Conservation (phyloP, 1,140 invertebrate species). For the Antheraea pernyi region DNA sequence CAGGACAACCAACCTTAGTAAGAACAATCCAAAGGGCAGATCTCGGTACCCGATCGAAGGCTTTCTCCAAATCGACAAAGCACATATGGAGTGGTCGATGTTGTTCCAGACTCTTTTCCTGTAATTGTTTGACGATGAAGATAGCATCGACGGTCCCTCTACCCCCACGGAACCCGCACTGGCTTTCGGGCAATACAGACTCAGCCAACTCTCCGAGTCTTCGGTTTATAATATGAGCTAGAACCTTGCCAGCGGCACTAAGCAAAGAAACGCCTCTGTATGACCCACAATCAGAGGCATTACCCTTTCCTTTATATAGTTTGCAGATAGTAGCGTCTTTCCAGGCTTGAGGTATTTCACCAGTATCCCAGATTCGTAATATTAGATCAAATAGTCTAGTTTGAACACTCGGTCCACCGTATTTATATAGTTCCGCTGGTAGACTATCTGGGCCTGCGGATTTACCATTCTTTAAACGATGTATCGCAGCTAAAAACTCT, state of each 20-base stretch:
- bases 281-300: conserved; percentile 7
- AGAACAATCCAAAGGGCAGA: too few relatives aligned
- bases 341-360: conserved; percentile 15
- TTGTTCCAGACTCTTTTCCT: not conserved
- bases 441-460: conserved; percentile 11
- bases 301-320: conserved; percentile 17
- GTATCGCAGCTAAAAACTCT: conserved; percentile 14
- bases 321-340: conserved; percentile 14
- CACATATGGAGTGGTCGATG: not conserved
- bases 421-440: conserved; percentile 10
- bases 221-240: not conserved
- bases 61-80: too few relatives aligned
- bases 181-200: not conserved
- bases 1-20: too few relatives aligned
- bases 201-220: not conserved
- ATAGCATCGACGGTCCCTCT: not conserved
- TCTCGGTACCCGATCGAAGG: too few relatives aligned
- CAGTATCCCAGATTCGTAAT: conserved; percentile 8
- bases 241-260: not conserved
- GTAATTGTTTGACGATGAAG: not conserved
- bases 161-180: too few relatives aligned
- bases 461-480: conserved; percentile 19
- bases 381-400: conserved; percentile 1
- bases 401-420: conserved; percentile 9
- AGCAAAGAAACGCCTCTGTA: conserved; percentile 11